phyloP scores from a whole-genome alignment of 2,113 vertebrate genomes.

The Eidolon helvum region DNA sequence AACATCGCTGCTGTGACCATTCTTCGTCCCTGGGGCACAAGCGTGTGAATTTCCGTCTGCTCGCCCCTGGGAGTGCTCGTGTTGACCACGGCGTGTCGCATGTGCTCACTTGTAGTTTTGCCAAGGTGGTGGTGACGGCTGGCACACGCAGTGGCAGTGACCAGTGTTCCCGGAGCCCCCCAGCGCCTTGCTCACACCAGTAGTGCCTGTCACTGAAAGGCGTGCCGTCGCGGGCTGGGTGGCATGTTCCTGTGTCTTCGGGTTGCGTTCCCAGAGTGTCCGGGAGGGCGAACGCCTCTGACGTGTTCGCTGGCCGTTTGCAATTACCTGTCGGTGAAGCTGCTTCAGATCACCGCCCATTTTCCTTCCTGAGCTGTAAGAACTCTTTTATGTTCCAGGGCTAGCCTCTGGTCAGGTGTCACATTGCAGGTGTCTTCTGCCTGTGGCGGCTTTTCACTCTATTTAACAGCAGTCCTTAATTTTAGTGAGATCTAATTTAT shows the following conservation, averaged over 20 bases:
- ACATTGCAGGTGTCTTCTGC: neutral
- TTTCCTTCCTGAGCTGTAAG: neutral
- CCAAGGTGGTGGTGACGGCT: rapidly evolving
- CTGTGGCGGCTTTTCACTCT: neutral
- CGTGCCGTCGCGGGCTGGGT: no score
- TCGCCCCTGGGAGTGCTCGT: neutral
- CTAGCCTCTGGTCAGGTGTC: neutral
- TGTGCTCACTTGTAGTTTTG: rapidly evolving
- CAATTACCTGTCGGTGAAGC: no score
- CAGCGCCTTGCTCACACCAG: rapidly evolving
- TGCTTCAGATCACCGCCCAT: neutral
- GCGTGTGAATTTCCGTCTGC: neutral
- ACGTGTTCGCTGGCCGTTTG: rapidly evolving
- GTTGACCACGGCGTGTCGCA: rapidly evolving
- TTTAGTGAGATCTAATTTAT: neutral
- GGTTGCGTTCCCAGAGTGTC: neutral
- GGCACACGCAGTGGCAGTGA: rapidly evolving
- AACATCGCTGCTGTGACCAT: rapidly evolving
- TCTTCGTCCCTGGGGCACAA: neutral
- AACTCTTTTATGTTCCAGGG: neutral
- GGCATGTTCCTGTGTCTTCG: no score
- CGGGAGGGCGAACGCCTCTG: rapidly evolving
- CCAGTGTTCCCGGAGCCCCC: rapidly evolving
- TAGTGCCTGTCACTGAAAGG: rapidly evolving
- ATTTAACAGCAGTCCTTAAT: neutral